Percentiles rank a stretch among this genome's conserved stretches.
Evolutionary conservation across 2,888 invertebrate species (phyloP).

Genomic region (Mythimna lalbum): DNA sequence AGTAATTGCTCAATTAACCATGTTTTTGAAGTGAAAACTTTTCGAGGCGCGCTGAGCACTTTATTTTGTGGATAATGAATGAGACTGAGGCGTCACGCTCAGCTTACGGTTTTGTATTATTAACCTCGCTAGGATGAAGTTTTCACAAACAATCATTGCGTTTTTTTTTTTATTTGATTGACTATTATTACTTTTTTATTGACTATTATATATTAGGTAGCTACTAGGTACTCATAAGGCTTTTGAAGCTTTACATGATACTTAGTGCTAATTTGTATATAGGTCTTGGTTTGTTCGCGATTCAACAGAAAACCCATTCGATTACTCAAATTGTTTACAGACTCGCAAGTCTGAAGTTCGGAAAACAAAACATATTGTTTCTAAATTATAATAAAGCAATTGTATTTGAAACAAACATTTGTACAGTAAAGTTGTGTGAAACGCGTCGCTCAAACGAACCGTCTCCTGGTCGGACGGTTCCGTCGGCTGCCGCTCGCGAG

Average conservation of each 20-base stretch:
- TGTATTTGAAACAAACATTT: conserved; percentile 46
- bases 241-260: neutral
- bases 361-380: conserved; percentile 31
- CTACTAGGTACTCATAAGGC: no score
- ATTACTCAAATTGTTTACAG: conserved; percentile 13
- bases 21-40: neutral
- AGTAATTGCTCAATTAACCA: neutral
- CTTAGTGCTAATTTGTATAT: neutral
- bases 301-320: neutral
- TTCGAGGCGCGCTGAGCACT: no score
- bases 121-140: no score
- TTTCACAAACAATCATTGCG: no score
- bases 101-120: no score
- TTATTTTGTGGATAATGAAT: no score
- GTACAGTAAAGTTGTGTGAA: conserved; percentile 40
- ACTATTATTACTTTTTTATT: no score
- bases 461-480: conserved; percentile 28
- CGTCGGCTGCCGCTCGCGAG: conserved; percentile 51
- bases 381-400: conserved; percentile 34
- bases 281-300: neutral
- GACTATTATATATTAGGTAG: no score
- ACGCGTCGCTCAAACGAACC: conserved; percentile 56
- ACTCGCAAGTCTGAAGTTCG: conserved; percentile 15
- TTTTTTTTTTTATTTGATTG: no score
- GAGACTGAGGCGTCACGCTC: no score